phyloP scores from a whole-genome alignment of 2,888 invertebrate genomes.

The Mesorhabditis spiculigera region DNA sequence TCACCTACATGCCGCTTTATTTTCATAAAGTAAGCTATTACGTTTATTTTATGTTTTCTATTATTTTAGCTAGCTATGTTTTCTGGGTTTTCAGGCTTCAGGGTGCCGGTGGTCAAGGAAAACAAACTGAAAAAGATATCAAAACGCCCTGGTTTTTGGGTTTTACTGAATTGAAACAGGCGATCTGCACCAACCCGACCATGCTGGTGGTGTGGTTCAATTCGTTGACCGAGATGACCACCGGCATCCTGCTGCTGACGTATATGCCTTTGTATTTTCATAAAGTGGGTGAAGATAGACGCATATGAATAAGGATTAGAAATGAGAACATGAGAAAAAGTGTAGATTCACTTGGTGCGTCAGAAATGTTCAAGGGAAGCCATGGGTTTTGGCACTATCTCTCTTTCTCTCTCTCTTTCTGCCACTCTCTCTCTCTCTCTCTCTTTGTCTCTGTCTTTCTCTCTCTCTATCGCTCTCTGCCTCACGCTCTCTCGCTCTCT shows the following conservation, averaged over 20 bases:
- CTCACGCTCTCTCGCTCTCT: background rate
- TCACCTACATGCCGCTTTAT: conserved; percentile 51
- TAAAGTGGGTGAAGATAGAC: conserved; percentile 21
- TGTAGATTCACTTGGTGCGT: background rate
- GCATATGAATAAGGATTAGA: background rate
- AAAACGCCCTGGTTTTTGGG: too few relatives aligned
- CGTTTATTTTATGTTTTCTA: too few relatives aligned
- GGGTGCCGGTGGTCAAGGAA: too few relatives aligned
- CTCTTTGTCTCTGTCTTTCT: too few relatives aligned
- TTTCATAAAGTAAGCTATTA: conserved; percentile 22
- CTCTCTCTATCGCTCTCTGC: too few relatives aligned
- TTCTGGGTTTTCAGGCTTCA: background rate
- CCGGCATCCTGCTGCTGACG: conserved; percentile 47
- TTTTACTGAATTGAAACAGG: conserved; percentile 17
- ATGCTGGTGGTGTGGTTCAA: conserved; percentile 48
- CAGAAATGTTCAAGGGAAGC: conserved; percentile 13
- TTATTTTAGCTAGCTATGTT: too few relatives aligned
- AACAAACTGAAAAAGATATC: too few relatives aligned
- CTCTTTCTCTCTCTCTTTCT: too few relatives aligned
- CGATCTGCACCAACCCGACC: conserved; percentile 42
- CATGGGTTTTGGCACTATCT: too few relatives aligned
- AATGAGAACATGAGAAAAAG: background rate
- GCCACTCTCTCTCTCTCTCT: too few relatives aligned
- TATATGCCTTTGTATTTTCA: conserved; percentile 49
- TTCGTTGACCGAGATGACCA: conserved; percentile 49